These are phyloP conservation scores for Anthopleura sola DNA, from an alignment of 64 coral and sea anemone genomes.

Conservation along the genomic window DNA sequence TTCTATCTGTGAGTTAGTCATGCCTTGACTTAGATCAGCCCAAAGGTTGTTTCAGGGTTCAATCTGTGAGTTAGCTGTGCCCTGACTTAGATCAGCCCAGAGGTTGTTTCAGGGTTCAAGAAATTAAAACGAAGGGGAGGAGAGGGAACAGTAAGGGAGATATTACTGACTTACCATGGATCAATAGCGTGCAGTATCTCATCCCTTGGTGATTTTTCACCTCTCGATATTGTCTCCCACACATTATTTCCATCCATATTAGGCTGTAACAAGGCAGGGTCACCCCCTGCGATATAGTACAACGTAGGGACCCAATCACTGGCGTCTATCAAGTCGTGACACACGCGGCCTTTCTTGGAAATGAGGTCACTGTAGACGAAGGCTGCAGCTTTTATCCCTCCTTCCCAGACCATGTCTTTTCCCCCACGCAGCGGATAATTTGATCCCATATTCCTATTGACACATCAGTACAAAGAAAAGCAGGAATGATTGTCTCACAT, in stretches of 20 bases:
- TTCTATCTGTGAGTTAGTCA: too few relatives aligned
- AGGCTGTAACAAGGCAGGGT: constrained; percentile 22
- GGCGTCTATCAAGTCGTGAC: constrained; percentile 74
- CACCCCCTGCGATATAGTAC: constrained; percentile 60
- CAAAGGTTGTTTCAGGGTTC: too few relatives aligned
- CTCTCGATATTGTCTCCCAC: constrained; percentile 75
- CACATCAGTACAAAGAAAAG: not conserved
- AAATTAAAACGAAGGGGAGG: too few relatives aligned
- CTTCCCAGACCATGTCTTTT: constrained; percentile 86
- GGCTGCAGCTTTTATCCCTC: constrained; percentile 64
- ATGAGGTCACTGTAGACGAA: constrained; percentile 86
- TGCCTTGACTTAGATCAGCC: not conserved
- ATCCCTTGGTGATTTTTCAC: constrained; percentile 66
- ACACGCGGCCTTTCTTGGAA: constrained; percentile 59
- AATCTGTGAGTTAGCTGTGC: not conserved
- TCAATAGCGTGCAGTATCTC: constrained; percentile 93
- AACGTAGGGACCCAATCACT: constrained; percentile 84
- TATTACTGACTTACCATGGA: constrained; percentile 38
- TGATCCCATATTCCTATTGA: constrained; percentile 79
- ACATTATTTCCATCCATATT: constrained; percentile 80
- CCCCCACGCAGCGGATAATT: constrained; percentile 78
- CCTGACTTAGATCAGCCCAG: not conserved
- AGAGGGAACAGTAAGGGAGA: too few relatives aligned
- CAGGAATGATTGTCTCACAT: too few relatives aligned
- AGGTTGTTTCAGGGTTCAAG: too few relatives aligned